phyloP scores from a whole-genome alignment of 1,140 invertebrate species.

The Drosophila ercepeae region DNA sequence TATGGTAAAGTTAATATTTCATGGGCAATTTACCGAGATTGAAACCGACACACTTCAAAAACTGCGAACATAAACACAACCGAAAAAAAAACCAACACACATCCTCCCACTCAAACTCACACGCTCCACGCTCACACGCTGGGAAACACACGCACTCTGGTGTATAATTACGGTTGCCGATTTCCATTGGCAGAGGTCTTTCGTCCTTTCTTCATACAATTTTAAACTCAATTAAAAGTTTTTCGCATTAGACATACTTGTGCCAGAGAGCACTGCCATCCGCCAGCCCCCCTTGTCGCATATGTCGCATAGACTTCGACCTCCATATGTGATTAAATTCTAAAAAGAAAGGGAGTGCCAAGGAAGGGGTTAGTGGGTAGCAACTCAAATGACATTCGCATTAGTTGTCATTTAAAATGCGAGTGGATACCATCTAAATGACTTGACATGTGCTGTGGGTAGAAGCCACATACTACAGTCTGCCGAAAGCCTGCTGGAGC shows the following conservation, averaged over 20 bases:
- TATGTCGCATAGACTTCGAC: not conserved
- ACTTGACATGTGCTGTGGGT: slow-evolving; percentile 18
- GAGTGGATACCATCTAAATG: slow-evolving; percentile 63
- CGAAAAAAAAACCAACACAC: slow-evolving; percentile 5
- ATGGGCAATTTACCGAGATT: slow-evolving; percentile 80
- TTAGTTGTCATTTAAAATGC: slow-evolving; percentile 75
- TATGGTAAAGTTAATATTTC: slow-evolving; percentile 79
- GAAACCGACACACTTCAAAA: slow-evolving; percentile 79
- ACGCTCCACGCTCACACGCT: no score
- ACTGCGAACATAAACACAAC: slow-evolving; percentile 40
- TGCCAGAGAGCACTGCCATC: slow-evolving; percentile 30
- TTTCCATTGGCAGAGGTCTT: slow-evolving; percentile 26
- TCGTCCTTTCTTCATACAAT: slow-evolving; percentile 65
- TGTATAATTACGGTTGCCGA: slow-evolving; percentile 43
- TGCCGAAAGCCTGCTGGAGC: not conserved
- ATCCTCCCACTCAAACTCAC: slow-evolving; percentile 21
- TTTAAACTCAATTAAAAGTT: slow-evolving; percentile 82
- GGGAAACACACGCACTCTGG: slow-evolving; percentile 52
- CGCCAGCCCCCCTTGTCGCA: not conserved
- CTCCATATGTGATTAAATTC: slow-evolving; percentile 41
- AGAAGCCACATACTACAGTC: not conserved
- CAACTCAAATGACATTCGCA: slow-evolving; percentile 62
- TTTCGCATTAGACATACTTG: slow-evolving; percentile 76
- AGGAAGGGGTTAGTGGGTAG: not conserved
- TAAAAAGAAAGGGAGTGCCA: not conserved